Percentiles rank a stretch among this genome's conserved stretches.
These are phyloP conservation scores for Acanthiza pusilla DNA, from an alignment of 2,797 vertebrate genomes.

Conservation along the genomic window DNA sequence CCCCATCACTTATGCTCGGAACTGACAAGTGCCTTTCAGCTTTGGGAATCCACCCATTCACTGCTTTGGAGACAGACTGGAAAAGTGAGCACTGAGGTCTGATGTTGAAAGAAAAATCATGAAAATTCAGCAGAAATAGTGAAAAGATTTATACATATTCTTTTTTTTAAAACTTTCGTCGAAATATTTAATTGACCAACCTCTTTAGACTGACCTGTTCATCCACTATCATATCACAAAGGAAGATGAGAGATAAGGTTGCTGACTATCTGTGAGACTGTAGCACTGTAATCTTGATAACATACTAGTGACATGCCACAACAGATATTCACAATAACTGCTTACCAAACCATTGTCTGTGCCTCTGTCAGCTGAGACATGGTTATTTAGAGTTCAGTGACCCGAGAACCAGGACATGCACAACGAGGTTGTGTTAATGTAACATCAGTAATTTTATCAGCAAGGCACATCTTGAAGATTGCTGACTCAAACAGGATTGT, in stretches of 20 bases:
- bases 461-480: background rate
- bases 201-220: background rate
- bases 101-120: background rate
- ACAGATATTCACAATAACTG: background rate
- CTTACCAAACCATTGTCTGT: background rate
- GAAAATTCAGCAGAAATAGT: background rate
- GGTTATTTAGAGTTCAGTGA: background rate
- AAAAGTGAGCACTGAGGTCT: background rate
- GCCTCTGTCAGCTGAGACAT: background rate
- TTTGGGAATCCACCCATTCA: background rate
- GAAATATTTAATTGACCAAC: background rate
- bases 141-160: background rate
- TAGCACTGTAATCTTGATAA: background rate
- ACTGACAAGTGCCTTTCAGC: rapidly evolving
- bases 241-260: background rate
- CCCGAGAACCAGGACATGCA: background rate
- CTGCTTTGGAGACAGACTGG: background rate
- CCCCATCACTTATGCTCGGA: background rate
- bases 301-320: background rate
- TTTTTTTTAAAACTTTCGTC: background rate
- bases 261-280: background rate
- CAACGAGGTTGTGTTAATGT: background rate
- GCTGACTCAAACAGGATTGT: background rate
- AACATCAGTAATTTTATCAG: background rate
- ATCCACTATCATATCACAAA: background rate